A percentile compares a stretch with the other conserved stretches of the same genome.
Conservation (phyloP, 1,140 invertebrate genomes). For the Stegodyphus mimosarum region DNA sequence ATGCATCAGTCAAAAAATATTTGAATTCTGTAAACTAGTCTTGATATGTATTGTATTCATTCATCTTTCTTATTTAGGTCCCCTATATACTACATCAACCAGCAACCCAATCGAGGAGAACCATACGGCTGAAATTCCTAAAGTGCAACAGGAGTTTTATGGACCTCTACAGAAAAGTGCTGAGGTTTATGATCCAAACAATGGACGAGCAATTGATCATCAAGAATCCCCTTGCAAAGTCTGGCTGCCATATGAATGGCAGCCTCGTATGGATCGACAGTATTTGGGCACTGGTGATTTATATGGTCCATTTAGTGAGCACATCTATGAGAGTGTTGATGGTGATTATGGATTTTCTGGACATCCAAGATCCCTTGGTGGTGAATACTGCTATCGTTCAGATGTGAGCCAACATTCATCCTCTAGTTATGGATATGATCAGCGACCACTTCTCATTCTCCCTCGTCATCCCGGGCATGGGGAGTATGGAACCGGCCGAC, state of each 20-base stretch:
- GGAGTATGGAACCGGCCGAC: constrained; percentile 27
- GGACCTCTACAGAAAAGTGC: constrained; percentile 50
- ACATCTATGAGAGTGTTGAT: constrained; percentile 58
- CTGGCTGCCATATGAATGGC: constrained; percentile 57
- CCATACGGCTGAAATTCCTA: constrained; percentile 54
- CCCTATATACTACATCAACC: constrained; percentile 61
- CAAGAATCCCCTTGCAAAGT: constrained; percentile 58
- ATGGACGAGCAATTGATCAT: constrained; percentile 14
- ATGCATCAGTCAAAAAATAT: no score
- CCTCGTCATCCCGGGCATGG: constrained; percentile 33
- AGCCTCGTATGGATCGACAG: constrained; percentile 48
- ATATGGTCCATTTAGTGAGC: constrained; percentile 55
- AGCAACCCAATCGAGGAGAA: constrained; percentile 55
- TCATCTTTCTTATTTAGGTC: constrained; percentile 19
- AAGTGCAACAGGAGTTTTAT: constrained; percentile 38
- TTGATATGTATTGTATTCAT: no score
- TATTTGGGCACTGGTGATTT: constrained; percentile 50
- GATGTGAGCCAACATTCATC: constrained; percentile 63
- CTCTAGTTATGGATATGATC: constrained; percentile 62
- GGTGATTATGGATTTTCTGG: constrained; percentile 52
- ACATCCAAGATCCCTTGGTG: constrained; percentile 40
- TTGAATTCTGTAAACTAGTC: no score
- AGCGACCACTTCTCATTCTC: constrained; percentile 59
- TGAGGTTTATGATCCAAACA: constrained; percentile 34
- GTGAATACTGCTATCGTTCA: constrained; percentile 57